Percentiles rank a stretch among this genome's conserved stretches.
These are phyloP conservation scores for Tor tambroides DNA, from an alignment of 2,113 vertebrate species.

Conservation along the genomic window DNA sequence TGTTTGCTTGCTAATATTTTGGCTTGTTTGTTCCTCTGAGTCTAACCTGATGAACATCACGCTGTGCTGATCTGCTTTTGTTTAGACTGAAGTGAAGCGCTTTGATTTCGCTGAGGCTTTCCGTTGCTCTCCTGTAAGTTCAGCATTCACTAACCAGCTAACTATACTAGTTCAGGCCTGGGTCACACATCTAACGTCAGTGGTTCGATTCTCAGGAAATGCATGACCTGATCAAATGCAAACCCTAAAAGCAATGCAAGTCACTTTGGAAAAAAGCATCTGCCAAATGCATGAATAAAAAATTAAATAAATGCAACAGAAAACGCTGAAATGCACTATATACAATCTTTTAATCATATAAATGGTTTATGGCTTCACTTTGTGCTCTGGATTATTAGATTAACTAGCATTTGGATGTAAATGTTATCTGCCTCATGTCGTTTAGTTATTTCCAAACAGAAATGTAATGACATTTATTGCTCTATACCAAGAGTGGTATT, in stretches of 20 bases:
- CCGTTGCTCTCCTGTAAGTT: constrained; percentile 68
- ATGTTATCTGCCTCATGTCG: not conserved
- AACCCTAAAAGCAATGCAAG: not conserved
- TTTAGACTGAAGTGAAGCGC: constrained; percentile 71
- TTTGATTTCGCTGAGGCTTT: constrained; percentile 70
- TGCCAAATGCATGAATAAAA: not conserved
- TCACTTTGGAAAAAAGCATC: not conserved
- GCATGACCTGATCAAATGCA: not conserved
- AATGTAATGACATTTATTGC: no score
- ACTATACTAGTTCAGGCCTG: not conserved
- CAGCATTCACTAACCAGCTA: constrained; percentile 40
- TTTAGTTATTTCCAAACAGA: not conserved
- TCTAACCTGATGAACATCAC: constrained; percentile 52
- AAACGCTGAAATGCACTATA: not conserved
- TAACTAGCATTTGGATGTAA: not conserved
- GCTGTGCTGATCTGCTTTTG: constrained; percentile 56
- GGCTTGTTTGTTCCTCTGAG: not conserved
- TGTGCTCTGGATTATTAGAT: not conserved
- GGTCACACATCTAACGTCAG: not conserved
- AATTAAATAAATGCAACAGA: not conserved
- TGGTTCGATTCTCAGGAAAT: not conserved
- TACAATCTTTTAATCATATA: not conserved
- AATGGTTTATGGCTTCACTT: not conserved
- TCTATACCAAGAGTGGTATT: no score
- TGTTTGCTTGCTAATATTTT: constrained; percentile 26